A percentile compares a stretch with the other conserved stretches of the same genome.
Evolutionary conservation across 92 coral and sea anemone species (phyloP).

Genomic region (Paramuricea clavata): DNA sequence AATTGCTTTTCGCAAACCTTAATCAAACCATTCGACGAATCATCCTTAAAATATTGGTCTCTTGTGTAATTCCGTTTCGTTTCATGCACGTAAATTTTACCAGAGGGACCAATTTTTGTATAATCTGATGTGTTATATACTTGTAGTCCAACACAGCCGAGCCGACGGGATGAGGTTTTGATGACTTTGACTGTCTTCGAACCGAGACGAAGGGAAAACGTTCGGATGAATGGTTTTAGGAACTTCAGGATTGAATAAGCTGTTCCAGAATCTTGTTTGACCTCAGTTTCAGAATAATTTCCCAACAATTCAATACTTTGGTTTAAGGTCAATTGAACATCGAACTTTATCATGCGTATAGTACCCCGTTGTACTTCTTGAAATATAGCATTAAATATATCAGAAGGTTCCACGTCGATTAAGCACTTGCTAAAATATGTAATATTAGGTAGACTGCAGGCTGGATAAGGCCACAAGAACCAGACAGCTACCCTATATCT

Average conservation of each 20-base stretch:
- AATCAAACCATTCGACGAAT: background rate
- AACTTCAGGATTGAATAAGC: slow-evolving; percentile 60
- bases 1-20: slow-evolving; percentile 10
- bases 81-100: background rate
- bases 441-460: background rate
- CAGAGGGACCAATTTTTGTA: background rate
- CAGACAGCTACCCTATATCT: slow-evolving; percentile 15
- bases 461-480: background rate
- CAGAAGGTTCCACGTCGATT: background rate
- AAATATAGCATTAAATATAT: background rate
- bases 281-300: background rate
- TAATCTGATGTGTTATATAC: background rate
- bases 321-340: background rate
- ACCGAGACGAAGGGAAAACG: slow-evolving; percentile 5
- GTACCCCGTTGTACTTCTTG: background rate
- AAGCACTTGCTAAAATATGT: background rate
- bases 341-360: background rate
- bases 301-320: background rate
- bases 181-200: background rate
- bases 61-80: background rate
- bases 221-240: slow-evolving; percentile 3
- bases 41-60: background rate
- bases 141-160: slow-evolving; percentile 15
- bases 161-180: slow-evolving; percentile 14
- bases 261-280: slow-evolving; percentile 54